Base-by-base conservation (phyloP, 2,888 invertebrate genomes). In the Ophonus ardosiacus region DNA sequence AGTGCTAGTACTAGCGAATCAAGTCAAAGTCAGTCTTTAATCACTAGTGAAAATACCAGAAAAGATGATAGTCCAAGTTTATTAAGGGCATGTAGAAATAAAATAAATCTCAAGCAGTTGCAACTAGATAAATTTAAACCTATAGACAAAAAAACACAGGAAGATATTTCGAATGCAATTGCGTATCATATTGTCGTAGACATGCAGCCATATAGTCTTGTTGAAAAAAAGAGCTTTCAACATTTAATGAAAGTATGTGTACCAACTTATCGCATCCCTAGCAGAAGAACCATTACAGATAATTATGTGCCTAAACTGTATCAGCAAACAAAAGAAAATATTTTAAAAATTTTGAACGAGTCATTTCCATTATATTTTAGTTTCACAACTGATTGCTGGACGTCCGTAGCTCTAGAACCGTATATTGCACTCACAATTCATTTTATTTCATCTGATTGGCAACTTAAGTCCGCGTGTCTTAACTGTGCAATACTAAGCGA, bases 151-250 rank as follows among this genome's bases (percentile, higher is more conserved):
- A n/a, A n/a, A n/a, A n/a, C n/a, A 10, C 56, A 57, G 15, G 56
- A 57, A 57, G 56, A 57, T 57, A 57, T 57, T 57, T 15, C 56
- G n/a, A 57, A 57, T 57, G 56, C 56, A 13, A 57, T 57, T 57
- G 56, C 56, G 13, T 57, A 57, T 57, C 56, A 57, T 57, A 57
- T 57, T n/a, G 56, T 57, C 56, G 56, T 57, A 57, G 56, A 57
- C 15, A 57, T 57, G 56, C 56, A 57, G 13, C 56, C 56, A n/a
- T 57, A 57, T 13, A 57, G 56, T 7, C 56, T 57, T 10, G 56
- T 57, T 10, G n/a, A 57, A 15, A 57, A 57, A 57, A 57, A 57
- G 13, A 13, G 56, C 56, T 57, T 57, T 57, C 56, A 57, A 57
- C 15, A 57, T 57, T 57, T 57, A 57, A n/a, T 57, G 56, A 57